phyloP scores from a whole-genome alignment of 2,888 invertebrate species.

The Yponomeuta evonymella region DNA sequence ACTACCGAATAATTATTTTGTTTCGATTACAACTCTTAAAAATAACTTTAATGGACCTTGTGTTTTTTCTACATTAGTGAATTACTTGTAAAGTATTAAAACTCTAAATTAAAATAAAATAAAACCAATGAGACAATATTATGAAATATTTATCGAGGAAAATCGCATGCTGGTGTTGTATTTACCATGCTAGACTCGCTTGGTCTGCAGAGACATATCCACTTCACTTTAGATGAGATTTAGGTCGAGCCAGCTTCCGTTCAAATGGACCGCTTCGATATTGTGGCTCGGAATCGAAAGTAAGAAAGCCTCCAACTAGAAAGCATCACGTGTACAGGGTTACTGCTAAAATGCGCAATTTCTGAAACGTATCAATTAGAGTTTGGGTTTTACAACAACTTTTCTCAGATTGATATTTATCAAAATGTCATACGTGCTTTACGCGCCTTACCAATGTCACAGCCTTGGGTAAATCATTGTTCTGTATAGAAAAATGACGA shows the following conservation, averaged over 20 bases:
- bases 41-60: slow-evolving; percentile 15
- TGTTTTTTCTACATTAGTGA: slow-evolving; percentile 43
- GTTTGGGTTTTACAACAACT: background rate
- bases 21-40: background rate
- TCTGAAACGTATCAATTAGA: too few relatives aligned
- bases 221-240: slow-evolving; percentile 45
- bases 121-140: slow-evolving; percentile 68
- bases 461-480: too few relatives aligned
- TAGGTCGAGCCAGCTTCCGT: slow-evolving; percentile 43
- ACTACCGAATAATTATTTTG: background rate
- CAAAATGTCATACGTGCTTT: too few relatives aligned
- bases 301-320: background rate
- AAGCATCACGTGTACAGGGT: background rate
- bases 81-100: slow-evolving; percentile 60
- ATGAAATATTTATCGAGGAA: slow-evolving; percentile 62
- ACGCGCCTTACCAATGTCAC: too few relatives aligned
- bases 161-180: slow-evolving; percentile 53
- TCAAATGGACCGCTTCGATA: slow-evolving; percentile 38
- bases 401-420: background rate
- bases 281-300: slow-evolving; percentile 28
- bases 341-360: background rate
- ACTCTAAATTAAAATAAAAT: slow-evolving; percentile 61
- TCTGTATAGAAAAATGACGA: too few relatives aligned
- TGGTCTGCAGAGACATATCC: slow-evolving; percentile 50
- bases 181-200: slow-evolving; percentile 62